A percentile compares a stretch with the other conserved stretches of the same genome.
phyloP scores from a whole-genome alignment of 2,797 vertebrate species.

The Enteromius fasciolatus region DNA sequence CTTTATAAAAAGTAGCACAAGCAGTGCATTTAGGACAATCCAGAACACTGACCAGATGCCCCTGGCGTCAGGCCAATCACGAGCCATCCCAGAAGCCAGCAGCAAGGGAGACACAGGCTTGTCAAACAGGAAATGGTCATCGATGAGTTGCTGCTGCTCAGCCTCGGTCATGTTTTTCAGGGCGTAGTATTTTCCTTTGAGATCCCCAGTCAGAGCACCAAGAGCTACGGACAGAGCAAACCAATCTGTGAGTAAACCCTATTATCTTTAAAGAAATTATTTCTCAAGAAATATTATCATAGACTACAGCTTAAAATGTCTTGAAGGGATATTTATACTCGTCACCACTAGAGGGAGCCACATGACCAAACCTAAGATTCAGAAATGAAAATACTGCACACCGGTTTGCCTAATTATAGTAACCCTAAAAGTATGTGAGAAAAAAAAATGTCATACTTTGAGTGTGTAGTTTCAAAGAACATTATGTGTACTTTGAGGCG shows the following conservation, averaged over 20 bases:
- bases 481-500: neutral
- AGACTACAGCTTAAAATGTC: neutral
- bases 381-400: neutral
- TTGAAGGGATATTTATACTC: neutral
- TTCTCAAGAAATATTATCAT: neutral
- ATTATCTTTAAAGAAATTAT: neutral
- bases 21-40: neutral
- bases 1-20: neutral
- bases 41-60: conserved; percentile 88
- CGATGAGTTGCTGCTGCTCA: conserved; percentile 95
- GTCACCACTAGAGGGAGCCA: conserved; percentile 63
- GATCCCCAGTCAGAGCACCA: conserved; percentile 86
- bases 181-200: conserved; percentile 92
- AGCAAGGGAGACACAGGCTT: conserved; percentile 95
- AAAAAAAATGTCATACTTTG: neutral
- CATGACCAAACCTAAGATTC: neutral
- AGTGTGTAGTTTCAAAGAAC: neutral
- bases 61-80: conserved; percentile 94
- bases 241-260: neutral
- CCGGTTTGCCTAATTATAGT: neutral
- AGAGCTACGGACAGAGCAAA: conserved; percentile 76
- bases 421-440: neutral
- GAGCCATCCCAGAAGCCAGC: conserved; percentile 92
- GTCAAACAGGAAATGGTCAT: conserved; percentile 97
- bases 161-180: conserved; percentile 92